A percentile compares a stretch with the other conserved stretches of the same genome.
Conservation (phyloP, 2,888 invertebrate genomes). For the Mimachlamys varia region DNA sequence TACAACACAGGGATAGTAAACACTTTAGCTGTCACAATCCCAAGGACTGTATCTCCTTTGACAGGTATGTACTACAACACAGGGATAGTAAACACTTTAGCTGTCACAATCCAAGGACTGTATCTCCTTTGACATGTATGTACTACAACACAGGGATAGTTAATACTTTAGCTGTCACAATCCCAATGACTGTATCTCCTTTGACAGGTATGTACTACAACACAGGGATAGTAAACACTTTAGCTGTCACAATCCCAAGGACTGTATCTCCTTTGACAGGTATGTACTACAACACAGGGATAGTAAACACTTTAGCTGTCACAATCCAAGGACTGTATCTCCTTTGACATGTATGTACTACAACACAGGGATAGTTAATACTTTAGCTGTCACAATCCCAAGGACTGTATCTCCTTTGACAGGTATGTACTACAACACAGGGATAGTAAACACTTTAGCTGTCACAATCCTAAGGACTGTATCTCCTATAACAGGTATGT, state of each 20-base stretch:
- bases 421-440: constrained; percentile 86
- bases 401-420: constrained; percentile 92
- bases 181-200: constrained; percentile 93
- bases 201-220: constrained; percentile 88
- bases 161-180: constrained; percentile 88
- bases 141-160: constrained; percentile 82
- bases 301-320: constrained; percentile 85
- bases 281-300: constrained; percentile 84
- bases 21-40: constrained; percentile 91
- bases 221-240: constrained; percentile 80
- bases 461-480: constrained; percentile 92
- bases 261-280: constrained; percentile 93
- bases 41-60: constrained; percentile 93
- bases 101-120: constrained; percentile 91
- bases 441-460: constrained; percentile 84
- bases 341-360: constrained; percentile 91
- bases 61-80: constrained; percentile 87
- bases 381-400: constrained; percentile 91
- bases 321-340: constrained; percentile 93
- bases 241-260: constrained; percentile 91
- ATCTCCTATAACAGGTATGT: constrained; percentile 92
- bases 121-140: constrained; percentile 91
- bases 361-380: constrained; percentile 66
- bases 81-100: constrained; percentile 83
- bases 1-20: constrained; percentile 49